Evolutionary conservation across 2,113 vertebrate species (phyloP).

Genomic region (Erythrocercus mccallii): DNA sequence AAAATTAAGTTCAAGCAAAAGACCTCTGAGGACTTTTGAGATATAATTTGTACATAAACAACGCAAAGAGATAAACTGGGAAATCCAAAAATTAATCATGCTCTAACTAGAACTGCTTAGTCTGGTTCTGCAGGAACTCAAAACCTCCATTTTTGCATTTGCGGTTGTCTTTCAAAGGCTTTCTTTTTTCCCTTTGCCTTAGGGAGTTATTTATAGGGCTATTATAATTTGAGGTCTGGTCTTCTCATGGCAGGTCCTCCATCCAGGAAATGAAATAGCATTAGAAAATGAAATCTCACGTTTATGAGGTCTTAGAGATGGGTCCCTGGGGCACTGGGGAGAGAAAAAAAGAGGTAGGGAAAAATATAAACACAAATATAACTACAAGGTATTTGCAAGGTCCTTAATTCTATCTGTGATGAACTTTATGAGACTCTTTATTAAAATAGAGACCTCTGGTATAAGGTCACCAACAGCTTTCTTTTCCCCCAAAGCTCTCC

Average conservation of each 20-base stretch:
- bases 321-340: not conserved
- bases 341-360: not conserved
- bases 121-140: not conserved
- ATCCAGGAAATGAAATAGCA: conserved; percentile 65
- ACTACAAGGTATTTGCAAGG: not conserved
- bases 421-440: not conserved
- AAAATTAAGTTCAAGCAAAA: not conserved
- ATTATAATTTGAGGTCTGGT: conserved; percentile 62
- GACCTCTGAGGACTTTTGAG: not conserved
- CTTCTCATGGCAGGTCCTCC: conserved; percentile 45
- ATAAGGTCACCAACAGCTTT: not conserved
- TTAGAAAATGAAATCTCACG: conserved; percentile 56
- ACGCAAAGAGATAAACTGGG: not conserved
- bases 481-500: not conserved
- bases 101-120: not conserved
- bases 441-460: not conserved
- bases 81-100: conserved; percentile 8
- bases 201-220: conserved; percentile 61
- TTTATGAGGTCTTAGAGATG: conserved; percentile 47
- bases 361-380: conserved; percentile 57
- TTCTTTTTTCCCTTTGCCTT: conserved; percentile 10
- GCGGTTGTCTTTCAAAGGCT: not conserved
- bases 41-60: not conserved
- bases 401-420: conserved; percentile 21
- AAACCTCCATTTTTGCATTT: conserved; percentile 8